Evolutionary conservation across 1,140 invertebrate genomes (phyloP).

Genomic region (Aphelenchoides fujianensis): DNA sequence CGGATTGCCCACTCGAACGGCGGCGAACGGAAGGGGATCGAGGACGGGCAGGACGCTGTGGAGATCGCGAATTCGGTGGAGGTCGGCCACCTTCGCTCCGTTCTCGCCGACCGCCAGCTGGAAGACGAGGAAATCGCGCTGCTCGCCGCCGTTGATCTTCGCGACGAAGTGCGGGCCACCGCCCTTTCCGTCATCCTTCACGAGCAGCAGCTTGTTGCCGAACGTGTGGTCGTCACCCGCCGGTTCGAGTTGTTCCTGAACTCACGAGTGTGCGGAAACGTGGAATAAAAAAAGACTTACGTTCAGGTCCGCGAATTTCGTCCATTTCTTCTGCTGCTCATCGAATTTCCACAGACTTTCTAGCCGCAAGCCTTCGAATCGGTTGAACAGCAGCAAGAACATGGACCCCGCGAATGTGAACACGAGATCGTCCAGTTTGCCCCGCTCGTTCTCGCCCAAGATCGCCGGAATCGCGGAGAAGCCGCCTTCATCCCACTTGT

Average conservation of each 20-base stretch:
- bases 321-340: neutral
- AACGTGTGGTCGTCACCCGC: constrained; percentile 9
- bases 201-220: constrained; percentile 12
- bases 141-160: neutral
- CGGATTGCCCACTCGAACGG: neutral
- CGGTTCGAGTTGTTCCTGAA: neutral
- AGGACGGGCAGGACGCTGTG: neutral
- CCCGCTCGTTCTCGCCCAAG: constrained; percentile 1
- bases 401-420: neutral
- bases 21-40: constrained; percentile 10
- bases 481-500: neutral
- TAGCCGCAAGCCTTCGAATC: constrained; percentile 14
- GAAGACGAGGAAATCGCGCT: neutral
- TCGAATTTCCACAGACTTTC: constrained; percentile 9
- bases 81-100: neutral
- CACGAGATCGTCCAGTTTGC: constrained; percentile 5
- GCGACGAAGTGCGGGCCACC: constrained; percentile 6
- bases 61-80: neutral
- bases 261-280: neutral
- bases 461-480: neutral
- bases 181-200: neutral
- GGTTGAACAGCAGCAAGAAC: constrained; percentile 19
- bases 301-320: constrained; percentile 12
- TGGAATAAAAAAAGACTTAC: constrained; percentile 18
- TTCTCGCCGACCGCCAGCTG: neutral